Evolutionary conservation across 2,888 invertebrate species (phyloP), one percentile per base, ranked within the genome.

Genomic region (Cataglyphis albicans): DNA sequence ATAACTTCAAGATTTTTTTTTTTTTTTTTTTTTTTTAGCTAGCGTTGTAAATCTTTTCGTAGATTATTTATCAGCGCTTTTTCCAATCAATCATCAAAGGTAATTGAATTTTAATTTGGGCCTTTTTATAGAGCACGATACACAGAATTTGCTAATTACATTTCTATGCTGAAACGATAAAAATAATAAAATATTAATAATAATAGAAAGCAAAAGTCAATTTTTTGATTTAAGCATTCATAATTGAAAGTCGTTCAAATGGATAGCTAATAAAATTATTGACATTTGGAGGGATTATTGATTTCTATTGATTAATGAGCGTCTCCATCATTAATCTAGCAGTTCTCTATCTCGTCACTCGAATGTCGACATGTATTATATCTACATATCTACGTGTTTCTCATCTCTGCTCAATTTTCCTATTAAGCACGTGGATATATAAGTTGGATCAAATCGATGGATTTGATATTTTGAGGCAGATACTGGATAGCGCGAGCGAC

Each of bases 401-500:
- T 41, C 76, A 59, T 55, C 38, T 52, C n/a, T 32, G 41, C 15
- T 29, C 55, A 21, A 41, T 32, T 32, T 68, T 29, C 38, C 57
- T 57, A 68, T 78, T 35, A 35, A 32, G 7, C 52, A 5, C 18
- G 12, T 35, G 21, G 48, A 52, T 80, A 32, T 80, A 32, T 41
- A 76, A 41, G 55, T 44, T 25, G 70, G 44, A 70, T 80, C n/a
- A 76, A 57, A 48, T 21, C 12, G 78, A 15, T 41, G 9, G 6
- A 59, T 25, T 70, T 59, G 68, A 78, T 78, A 78, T 78, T 84
- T 82, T 59, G 44, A 78, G 80, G 73, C 52, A 73, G 83, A 44
- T 48, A 44, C 38, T 63, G 64, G 75, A 64, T 72, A 41, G 41
- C 25, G 41, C 41, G 78, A 83, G 48, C 83, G 87, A 84, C 82